Evolutionary conservation across 30 jellyfish, hydroid and myxozoan genomes (phyloP).

Genomic region (Aurelia coerulea): DNA sequence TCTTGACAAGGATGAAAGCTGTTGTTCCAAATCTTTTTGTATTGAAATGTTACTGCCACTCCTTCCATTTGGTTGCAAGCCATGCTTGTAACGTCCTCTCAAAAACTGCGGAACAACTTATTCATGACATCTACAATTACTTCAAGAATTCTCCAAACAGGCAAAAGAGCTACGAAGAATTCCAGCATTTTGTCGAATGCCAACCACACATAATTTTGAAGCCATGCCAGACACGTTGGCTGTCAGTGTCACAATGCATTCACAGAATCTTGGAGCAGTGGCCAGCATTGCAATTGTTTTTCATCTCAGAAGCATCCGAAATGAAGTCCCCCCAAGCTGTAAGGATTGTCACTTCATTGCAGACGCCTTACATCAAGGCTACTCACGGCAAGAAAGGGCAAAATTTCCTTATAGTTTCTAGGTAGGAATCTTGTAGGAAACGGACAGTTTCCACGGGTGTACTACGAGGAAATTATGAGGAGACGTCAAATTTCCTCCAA

Average conservation of each 20-base stretch:
- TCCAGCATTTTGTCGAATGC: conserved; percentile 39
- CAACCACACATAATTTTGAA: conserved; percentile 35
- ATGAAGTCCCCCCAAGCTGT: conserved; percentile 47
- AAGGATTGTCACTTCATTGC: conserved; percentile 13
- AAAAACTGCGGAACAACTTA: conserved; percentile 47
- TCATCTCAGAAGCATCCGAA: conserved; percentile 33
- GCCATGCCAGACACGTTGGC: conserved; percentile 46
- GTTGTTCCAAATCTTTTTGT: conserved; percentile 25
- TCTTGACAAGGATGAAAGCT: conserved; percentile 40
- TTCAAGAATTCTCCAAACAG: conserved; percentile 38
- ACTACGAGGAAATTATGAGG: too few relatives aligned
- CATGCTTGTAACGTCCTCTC: conserved; percentile 39
- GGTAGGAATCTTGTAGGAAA: too few relatives aligned
- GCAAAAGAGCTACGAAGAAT: conserved; percentile 27
- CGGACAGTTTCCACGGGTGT: too few relatives aligned
- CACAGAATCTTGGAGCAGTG: conserved; percentile 46
- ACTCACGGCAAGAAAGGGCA: too few relatives aligned
- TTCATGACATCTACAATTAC: conserved; percentile 39
- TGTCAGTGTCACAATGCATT: conserved; percentile 19
- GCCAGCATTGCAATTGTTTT: conserved; percentile 51
- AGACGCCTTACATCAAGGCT: conserved; percentile 44
- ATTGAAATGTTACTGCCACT: conserved; percentile 38
- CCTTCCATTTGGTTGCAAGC: conserved; percentile 57
- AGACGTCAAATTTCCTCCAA: too few relatives aligned
- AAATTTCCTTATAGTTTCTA: too few relatives aligned